These are phyloP conservation scores for Motacilla tschutschensis DNA, from an alignment of 2,113 vertebrate genomes.

Conservation along the genomic window DNA sequence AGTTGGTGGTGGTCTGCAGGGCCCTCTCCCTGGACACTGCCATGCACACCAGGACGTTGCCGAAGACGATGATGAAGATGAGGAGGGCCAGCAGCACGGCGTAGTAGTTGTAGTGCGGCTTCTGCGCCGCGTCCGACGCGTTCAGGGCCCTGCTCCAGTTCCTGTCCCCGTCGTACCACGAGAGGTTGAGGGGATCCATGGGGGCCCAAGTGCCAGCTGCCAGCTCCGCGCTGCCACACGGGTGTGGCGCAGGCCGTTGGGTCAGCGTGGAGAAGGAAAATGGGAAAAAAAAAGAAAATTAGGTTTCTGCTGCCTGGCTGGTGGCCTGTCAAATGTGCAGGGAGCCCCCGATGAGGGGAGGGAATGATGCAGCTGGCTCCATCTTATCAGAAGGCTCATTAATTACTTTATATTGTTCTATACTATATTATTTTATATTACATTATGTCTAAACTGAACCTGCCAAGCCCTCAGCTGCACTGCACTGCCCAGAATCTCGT, in stretches of 20 bases:
- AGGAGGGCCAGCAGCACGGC: conserved; percentile 94
- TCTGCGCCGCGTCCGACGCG: conserved; percentile 70
- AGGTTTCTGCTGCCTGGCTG: accelerated
- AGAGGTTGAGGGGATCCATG: conserved; percentile 92
- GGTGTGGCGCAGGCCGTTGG: background rate
- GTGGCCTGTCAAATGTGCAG: background rate
- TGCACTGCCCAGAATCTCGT: too few relatives aligned
- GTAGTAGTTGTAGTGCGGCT: conserved; percentile 92
- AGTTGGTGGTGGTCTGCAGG: conserved; percentile 97
- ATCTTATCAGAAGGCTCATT: too few relatives aligned
- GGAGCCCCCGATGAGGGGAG: too few relatives aligned
- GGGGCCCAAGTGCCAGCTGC: conserved; percentile 54
- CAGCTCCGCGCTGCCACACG: conserved; percentile 42
- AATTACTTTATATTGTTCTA: too few relatives aligned
- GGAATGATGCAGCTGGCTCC: too few relatives aligned
- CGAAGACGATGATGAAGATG: conserved; percentile 94
- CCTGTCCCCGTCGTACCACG: conserved; percentile 83
- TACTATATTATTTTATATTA: too few relatives aligned
- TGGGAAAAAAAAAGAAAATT: background rate
- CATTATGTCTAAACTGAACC: too few relatives aligned
- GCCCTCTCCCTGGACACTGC: conserved; percentile 94
- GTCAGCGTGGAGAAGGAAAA: background rate
- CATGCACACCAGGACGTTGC: conserved; percentile 97
- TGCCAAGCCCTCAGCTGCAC: too few relatives aligned
- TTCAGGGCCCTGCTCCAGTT: conserved; percentile 86